These are phyloP conservation scores for Anthonomus grandis DNA, from an alignment of 1,140 invertebrate species.

Conservation along the genomic window DNA sequence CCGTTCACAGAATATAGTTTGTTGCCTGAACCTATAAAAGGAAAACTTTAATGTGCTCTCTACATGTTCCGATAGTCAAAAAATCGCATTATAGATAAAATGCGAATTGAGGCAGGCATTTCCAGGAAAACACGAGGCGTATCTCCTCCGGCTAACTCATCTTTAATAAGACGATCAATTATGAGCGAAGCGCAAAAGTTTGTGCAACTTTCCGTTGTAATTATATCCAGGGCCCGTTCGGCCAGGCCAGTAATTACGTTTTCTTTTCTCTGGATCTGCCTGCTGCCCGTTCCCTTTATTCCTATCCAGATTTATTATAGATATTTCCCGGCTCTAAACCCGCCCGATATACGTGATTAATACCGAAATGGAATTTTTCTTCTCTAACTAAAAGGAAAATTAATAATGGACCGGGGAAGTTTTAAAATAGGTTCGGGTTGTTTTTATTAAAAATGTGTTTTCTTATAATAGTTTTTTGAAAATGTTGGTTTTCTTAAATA, in stretches of 20 bases:
- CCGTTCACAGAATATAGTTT: not conserved
- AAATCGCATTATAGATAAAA: constrained; percentile 40
- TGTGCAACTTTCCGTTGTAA: constrained; percentile 47
- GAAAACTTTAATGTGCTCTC: not conserved
- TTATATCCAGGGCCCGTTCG: too few relatives aligned
- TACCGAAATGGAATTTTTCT: constrained; percentile 13
- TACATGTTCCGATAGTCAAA: constrained; percentile 12
- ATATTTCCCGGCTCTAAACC: constrained; percentile 29
- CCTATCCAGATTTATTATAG: constrained; percentile 38
- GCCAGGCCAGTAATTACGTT: constrained; percentile 46
- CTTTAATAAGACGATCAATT: constrained; percentile 51
- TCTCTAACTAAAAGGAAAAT: too few relatives aligned
- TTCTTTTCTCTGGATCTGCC: constrained; percentile 25
- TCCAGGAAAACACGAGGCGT: too few relatives aligned
- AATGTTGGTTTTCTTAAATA: too few relatives aligned
- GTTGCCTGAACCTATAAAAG: not conserved
- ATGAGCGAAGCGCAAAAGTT: constrained; percentile 45
- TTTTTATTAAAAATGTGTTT: too few relatives aligned
- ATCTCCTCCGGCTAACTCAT: constrained; percentile 47
- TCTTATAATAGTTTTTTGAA: too few relatives aligned
- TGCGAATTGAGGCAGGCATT: constrained; percentile 30
- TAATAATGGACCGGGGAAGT: too few relatives aligned
- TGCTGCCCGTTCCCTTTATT: constrained; percentile 36
- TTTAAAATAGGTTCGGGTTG: too few relatives aligned
- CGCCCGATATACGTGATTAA: constrained; percentile 23